A percentile compares a stretch with the other conserved stretches of the same genome.
Evolutionary conservation across 2,888 invertebrate species (phyloP).

Genomic region (Heterodera filipjevi): DNA sequence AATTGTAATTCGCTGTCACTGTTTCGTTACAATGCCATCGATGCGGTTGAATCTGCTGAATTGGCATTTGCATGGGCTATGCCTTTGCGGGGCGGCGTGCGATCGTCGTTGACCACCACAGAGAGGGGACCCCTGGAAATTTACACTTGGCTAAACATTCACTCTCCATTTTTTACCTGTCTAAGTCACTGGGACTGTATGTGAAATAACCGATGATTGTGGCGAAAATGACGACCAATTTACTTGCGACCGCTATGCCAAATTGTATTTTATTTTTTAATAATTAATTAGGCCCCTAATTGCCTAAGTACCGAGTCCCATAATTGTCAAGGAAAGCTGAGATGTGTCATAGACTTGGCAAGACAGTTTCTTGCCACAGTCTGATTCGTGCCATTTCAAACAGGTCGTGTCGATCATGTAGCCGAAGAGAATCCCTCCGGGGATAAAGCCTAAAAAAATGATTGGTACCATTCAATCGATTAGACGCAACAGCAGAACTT

Average conservation of each 20-base stretch:
- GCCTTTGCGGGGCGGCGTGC: slow-evolving; percentile 29
- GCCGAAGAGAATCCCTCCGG: slow-evolving; percentile 63
- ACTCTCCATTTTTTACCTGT: slow-evolving; percentile 38
- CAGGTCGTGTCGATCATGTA: slow-evolving; percentile 64
- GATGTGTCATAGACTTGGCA: slow-evolving; percentile 50
- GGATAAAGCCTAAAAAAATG: slow-evolving; percentile 56
- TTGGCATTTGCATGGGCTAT: slow-evolving; percentile 8
- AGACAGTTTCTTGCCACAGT: slow-evolving; percentile 41
- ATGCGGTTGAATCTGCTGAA: slow-evolving; percentile 17
- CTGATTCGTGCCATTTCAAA: slow-evolving; percentile 56
- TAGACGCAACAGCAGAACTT: slow-evolving; percentile 47
- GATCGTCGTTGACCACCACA: slow-evolving; percentile 61
- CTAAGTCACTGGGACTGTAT: slow-evolving; percentile 57
- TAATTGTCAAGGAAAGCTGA: slow-evolving; percentile 60
- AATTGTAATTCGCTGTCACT: no score
- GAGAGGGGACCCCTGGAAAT: slow-evolving; percentile 57
- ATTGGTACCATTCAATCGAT: background rate
- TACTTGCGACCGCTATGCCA: slow-evolving; percentile 59
- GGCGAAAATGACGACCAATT: slow-evolving; percentile 60
- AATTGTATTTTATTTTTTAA: no score
- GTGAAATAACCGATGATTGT: slow-evolving; percentile 63
- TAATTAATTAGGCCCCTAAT: no score
- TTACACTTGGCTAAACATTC: background rate
- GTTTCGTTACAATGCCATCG: background rate
- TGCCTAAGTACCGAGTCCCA: slow-evolving; percentile 51